Base-by-base conservation (phyloP, 2,888 invertebrate species). In the Anodontia alba region DNA sequence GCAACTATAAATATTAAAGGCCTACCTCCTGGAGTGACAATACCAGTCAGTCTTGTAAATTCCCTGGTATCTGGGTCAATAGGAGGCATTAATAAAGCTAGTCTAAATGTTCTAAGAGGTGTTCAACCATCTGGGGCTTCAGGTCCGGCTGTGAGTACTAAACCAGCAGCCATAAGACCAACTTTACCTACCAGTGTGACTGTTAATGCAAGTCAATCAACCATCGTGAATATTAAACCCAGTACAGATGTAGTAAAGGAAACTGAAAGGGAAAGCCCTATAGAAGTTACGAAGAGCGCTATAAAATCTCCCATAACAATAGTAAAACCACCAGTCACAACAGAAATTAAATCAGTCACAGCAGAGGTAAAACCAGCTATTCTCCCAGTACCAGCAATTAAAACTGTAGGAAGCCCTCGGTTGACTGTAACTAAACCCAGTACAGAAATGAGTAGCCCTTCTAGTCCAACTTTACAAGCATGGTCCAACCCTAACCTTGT, bases 401-500 rank as follows among this genome's bases (percentile, higher is more conserved):
- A 62, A 33, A 62, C 33, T 29, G 17, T 62, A 33, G 33, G 1
- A 26, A 51, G 43, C 26, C 72, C 31, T 23, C 26, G 29, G 20
- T n/a, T 36, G 33, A 31, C 38, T 36, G 62, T 72, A 31, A 31
- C 49, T 15, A 78, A 78, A 57, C 66, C 68, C 17, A 43, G 15
- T 38, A n/a, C 46, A 38, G 31, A 51, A n/a, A 33, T 43, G 8
- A 68, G 31, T 38, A 36, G 68, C 2, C 15, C 49, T 17, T 26
- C 26, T 54, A 54, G 54, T 54, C 33, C 33, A 33, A 33, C 62
- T 33, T 88, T 92, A 1, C 91, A 91, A 72, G 94, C 94, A 0
- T 94, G 94, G 92, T 94, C 94, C 23, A 94, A 94, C 84, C 94
- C 93, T 26, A 94, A 94, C 82, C 89, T 94, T 72, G 94, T 94